Evolutionary conservation across 2,888 invertebrate species (phyloP).

Genomic region (Eumacrocentrus americanus): DNA sequence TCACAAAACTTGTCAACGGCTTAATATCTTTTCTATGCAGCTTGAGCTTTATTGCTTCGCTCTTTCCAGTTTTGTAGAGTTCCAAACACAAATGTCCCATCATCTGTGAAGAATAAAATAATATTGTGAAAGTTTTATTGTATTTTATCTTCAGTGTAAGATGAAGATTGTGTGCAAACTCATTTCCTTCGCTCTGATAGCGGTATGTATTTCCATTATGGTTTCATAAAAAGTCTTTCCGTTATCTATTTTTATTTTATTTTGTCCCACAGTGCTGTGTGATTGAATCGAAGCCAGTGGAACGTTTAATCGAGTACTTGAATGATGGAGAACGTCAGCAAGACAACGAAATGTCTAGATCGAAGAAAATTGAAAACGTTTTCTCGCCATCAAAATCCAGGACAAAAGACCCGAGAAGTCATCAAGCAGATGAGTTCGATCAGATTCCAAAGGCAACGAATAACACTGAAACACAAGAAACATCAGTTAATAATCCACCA

Average conservation of each 20-base stretch:
- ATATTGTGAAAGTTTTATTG: too few species aligned
- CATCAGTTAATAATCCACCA: conserved; percentile 3
- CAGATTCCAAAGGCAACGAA: background rate
- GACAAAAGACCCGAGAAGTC: background rate
- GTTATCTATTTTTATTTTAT: background rate
- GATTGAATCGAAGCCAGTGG: conserved; percentile 39
- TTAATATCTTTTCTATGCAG: conserved; percentile 3
- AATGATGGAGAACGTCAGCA: conserved; percentile 37
- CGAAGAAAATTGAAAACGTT: conserved; percentile 11
- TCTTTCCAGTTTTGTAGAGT: too few species aligned
- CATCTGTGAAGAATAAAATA: background rate
- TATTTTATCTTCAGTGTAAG: too few species aligned
- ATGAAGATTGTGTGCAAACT: background rate
- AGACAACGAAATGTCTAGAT: conserved; percentile 1
- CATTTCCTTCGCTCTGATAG: background rate
- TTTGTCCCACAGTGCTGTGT: background rate
- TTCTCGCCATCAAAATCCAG: conserved; percentile 1
- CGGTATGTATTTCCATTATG: background rate
- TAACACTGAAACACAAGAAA: conserved; percentile 1
- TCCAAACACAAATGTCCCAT: background rate
- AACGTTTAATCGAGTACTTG: conserved; percentile 21
- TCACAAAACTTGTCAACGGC: background rate
- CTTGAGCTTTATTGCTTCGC: background rate
- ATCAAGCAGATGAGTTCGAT: background rate
- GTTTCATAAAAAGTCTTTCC: background rate